Conservation (phyloP, 2,797 vertebrate species). For the Tangara arthus region DNA sequence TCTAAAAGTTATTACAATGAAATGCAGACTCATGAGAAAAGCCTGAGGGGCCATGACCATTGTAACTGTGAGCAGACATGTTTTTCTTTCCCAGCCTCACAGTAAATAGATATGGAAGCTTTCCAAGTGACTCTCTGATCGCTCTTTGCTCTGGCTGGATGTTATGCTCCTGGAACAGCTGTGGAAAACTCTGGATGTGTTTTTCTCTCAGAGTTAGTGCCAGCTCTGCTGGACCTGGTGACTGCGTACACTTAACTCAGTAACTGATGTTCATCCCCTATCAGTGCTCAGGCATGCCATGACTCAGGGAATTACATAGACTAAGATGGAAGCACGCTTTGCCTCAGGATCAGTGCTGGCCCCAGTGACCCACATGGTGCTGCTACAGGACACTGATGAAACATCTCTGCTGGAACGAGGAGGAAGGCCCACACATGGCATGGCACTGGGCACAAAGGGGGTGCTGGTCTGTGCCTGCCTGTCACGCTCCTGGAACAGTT, state of each 20-base stretch:
- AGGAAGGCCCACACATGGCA: neutral
- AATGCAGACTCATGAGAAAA: slow-evolving; percentile 18
- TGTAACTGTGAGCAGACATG: neutral
- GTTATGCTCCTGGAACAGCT: neutral
- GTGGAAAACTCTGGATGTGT: neutral
- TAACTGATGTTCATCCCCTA: neutral
- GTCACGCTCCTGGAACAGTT: neutral
- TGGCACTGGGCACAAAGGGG: neutral
- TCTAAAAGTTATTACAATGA: slow-evolving; percentile 19
- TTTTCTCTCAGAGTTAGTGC: neutral
- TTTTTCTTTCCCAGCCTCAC: slow-evolving; percentile 17
- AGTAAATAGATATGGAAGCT: neutral
- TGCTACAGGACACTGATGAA: neutral
- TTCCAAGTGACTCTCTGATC: neutral
- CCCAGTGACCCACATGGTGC: neutral
- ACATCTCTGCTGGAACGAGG: neutral
- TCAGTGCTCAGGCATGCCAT: neutral
- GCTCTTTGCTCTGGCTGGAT: neutral
- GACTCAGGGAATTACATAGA: neutral
- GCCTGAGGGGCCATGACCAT: slow-evolving; percentile 5
- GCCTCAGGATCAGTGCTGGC: neutral
- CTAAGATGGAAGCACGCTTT: neutral
- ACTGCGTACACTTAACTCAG: neutral
- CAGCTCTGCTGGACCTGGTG: neutral
- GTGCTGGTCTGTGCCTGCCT: neutral